phyloP scores from a whole-genome alignment of 2,888 invertebrate species.

The Philereme vetulata region DNA sequence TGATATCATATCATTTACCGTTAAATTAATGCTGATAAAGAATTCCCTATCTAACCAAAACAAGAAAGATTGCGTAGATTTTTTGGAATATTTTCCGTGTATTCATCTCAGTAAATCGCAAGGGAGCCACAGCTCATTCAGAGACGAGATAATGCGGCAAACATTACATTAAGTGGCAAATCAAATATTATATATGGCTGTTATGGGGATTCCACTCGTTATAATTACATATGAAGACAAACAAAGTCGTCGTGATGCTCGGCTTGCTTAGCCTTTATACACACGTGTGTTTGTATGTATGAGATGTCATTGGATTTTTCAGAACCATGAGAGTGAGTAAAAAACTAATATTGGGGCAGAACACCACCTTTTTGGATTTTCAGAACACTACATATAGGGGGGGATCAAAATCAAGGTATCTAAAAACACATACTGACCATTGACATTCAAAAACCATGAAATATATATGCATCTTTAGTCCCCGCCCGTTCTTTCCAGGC shows the following conservation, averaged over 20 bases:
- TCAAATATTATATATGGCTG: constrained; percentile 15
- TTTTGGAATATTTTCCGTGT: constrained; percentile 8
- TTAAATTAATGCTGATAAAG: neutral
- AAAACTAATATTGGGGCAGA: no score
- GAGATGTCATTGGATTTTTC: no score
- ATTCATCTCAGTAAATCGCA: constrained; percentile 16
- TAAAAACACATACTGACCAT: no score
- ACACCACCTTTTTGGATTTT: no score
- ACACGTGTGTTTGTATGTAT: no score
- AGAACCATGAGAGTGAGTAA: no score
- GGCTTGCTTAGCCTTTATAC: no score
- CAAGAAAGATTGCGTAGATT: constrained; percentile 9
- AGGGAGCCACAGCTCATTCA: constrained; percentile 15
- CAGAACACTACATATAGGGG: no score
- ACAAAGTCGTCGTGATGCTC: neutral
- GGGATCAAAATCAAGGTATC: no score
- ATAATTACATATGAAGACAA: constrained; percentile 13
- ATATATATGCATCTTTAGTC: no score
- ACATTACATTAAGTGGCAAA: constrained; percentile 20
- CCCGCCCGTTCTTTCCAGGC: no score
- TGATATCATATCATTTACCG: neutral
- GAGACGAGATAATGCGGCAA: constrained; percentile 16
- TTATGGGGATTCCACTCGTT: constrained; percentile 19
- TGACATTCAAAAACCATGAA: no score
- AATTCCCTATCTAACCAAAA: constrained; percentile 4